phyloP scores from a whole-genome alignment of 2,888 invertebrate species.

The Zygothrica quintamaculata region DNA sequence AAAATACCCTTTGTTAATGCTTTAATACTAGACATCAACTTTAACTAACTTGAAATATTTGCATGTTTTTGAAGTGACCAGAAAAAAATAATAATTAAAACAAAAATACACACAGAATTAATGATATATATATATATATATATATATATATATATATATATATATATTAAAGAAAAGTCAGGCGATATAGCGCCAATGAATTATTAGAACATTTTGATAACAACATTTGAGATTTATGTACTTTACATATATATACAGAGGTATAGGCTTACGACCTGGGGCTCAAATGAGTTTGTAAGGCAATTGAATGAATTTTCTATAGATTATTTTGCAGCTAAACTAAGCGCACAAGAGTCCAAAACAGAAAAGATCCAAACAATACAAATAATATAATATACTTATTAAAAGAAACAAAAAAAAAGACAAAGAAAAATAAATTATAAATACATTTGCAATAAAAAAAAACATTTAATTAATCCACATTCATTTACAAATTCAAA shows the following conservation, averaged over 20 bases:
- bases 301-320: slow-evolving; percentile 60
- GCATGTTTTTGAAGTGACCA: slow-evolving; percentile 16
- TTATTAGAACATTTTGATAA: slow-evolving; percentile 68
- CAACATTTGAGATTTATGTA: slow-evolving; percentile 59
- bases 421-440: slow-evolving; percentile 35
- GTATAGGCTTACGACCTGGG: slow-evolving; percentile 56
- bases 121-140: too few relatives aligned
- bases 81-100: slow-evolving; percentile 4
- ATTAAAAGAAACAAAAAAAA: slow-evolving; percentile 11
- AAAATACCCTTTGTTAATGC: slow-evolving; percentile 17
- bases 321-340: slow-evolving; percentile 65
- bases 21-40: slow-evolving; percentile 26
- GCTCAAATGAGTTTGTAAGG: slow-evolving; percentile 57
- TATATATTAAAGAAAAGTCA: neutral
- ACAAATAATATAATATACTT: slow-evolving; percentile 5
- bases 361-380: slow-evolving; percentile 23
- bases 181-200: slow-evolving; percentile 27
- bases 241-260: slow-evolving; percentile 44
- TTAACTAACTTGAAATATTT: slow-evolving; percentile 25
- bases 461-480: slow-evolving; percentile 52
- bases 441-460: slow-evolving; percentile 44
- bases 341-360: slow-evolving; percentile 77
- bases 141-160: too few relatives aligned
- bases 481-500: slow-evolving; percentile 40
- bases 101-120: too few relatives aligned